Evolutionary conservation across 2,113 vertebrate genomes (phyloP).

Genomic region (Sigmodon hispidus): DNA sequence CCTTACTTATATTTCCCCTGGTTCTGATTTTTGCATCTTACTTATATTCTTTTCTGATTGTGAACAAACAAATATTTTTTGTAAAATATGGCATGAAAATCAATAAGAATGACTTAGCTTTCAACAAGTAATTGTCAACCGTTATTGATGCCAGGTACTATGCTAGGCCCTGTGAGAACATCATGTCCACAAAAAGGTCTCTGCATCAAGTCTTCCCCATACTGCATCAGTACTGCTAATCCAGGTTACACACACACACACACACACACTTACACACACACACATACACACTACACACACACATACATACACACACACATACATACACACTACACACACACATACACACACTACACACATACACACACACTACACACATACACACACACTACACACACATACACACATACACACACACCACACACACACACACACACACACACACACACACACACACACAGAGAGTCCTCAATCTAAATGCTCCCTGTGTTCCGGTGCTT

Average conservation of each 20-base stretch:
- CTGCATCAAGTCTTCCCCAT: not conserved
- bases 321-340: not conserved
- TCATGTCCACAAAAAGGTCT: not conserved
- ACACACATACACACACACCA: not conserved
- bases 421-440: not conserved
- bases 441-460: not conserved
- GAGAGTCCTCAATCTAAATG: not conserved
- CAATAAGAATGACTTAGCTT: not conserved
- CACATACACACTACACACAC: too few relatives aligned
- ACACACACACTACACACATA: not conserved
- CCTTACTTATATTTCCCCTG: constrained; percentile 14
- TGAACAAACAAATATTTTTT: not conserved
- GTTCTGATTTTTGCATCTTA: not conserved
- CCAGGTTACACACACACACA: not conserved
- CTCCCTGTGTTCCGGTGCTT: not conserved
- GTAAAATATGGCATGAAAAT: not conserved
- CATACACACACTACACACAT: not conserved
- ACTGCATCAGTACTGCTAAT: too few relatives aligned
- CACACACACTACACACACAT: not conserved
- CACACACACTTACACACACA: not conserved
- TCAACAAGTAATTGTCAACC: not conserved
- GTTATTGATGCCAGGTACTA: not conserved
- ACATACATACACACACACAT: not conserved
- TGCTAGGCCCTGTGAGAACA: not conserved
- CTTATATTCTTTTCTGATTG: constrained; percentile 10